A percentile compares a stretch with the other conserved stretches of the same genome.
Conservation (phyloP, 2,797 vertebrate genomes). For the Discoglossus pictus region DNA sequence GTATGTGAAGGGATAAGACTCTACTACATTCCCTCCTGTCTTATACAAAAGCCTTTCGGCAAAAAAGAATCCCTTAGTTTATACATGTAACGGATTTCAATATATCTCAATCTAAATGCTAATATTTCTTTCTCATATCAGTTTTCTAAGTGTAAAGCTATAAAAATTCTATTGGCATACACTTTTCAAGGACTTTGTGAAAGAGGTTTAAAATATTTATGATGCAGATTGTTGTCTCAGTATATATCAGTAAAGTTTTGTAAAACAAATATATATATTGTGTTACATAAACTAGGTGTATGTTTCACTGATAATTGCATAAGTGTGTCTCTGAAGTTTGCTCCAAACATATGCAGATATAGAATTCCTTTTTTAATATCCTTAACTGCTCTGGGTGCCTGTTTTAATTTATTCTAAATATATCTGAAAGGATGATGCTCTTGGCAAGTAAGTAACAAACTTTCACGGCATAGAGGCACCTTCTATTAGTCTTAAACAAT, state of each 20-base stretch:
- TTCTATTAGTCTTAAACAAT: too few species aligned
- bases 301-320: background rate
- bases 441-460: too few species aligned
- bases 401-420: too few species aligned
- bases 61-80: slow-evolving; percentile 41
- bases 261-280: slow-evolving; percentile 39
- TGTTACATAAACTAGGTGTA: background rate
- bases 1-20: background rate
- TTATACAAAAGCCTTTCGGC: slow-evolving; percentile 27
- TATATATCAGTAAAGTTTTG: background rate
- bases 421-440: too few species aligned
- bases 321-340: too few species aligned
- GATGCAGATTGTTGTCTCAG: slow-evolving; percentile 24
- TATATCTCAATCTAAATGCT: slow-evolving; percentile 48
- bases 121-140: slow-evolving; percentile 39
- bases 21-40: background rate
- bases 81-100: slow-evolving; percentile 42
- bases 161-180: slow-evolving; percentile 21
- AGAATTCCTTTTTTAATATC: too few species aligned
- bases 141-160: slow-evolving; percentile 42
- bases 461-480: too few species aligned
- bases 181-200: slow-evolving; percentile 9
- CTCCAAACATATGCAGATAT: too few species aligned
- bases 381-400: too few species aligned
- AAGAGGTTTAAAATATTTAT: slow-evolving; percentile 42